Evolutionary conservation across 2,113 vertebrate species (phyloP).

Genomic region (Bucco capensis): DNA sequence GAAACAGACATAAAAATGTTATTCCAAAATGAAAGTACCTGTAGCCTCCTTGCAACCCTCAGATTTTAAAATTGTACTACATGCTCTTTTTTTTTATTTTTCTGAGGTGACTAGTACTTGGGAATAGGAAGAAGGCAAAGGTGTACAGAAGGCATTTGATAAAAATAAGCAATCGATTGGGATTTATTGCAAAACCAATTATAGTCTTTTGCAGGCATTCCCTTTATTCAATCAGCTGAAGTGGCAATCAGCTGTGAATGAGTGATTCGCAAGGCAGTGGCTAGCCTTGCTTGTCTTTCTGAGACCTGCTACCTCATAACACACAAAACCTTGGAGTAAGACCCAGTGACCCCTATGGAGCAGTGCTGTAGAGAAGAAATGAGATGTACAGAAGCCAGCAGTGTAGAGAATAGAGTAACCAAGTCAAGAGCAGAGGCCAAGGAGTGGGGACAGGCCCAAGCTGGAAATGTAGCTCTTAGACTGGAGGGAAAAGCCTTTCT

Average conservation of each 20-base stretch:
- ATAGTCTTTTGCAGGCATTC: neutral
- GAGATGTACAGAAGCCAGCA: neutral
- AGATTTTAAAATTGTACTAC: neutral
- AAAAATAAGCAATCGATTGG: neutral
- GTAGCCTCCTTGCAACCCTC: neutral
- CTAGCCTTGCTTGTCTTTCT: neutral
- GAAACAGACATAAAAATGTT: neutral
- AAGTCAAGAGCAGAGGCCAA: neutral
- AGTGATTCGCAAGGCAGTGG: neutral
- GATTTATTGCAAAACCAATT: neutral
- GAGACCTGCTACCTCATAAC: neutral
- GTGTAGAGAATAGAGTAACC: neutral
- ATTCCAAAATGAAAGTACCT: neutral
- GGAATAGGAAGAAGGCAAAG: neutral
- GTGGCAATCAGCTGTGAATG: neutral
- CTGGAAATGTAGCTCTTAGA: neutral
- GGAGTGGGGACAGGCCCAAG: neutral
- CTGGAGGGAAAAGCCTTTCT: neutral
- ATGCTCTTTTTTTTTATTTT: neutral
- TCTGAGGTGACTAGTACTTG: fast-evolving
- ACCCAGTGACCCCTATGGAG: neutral
- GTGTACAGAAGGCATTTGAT: neutral
- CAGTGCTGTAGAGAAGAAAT: neutral
- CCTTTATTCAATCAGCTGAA: neutral
- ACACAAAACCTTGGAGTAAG: neutral